Base-by-base conservation (phyloP, 2,797 vertebrate species). In the Gallirallus australis region DNA sequence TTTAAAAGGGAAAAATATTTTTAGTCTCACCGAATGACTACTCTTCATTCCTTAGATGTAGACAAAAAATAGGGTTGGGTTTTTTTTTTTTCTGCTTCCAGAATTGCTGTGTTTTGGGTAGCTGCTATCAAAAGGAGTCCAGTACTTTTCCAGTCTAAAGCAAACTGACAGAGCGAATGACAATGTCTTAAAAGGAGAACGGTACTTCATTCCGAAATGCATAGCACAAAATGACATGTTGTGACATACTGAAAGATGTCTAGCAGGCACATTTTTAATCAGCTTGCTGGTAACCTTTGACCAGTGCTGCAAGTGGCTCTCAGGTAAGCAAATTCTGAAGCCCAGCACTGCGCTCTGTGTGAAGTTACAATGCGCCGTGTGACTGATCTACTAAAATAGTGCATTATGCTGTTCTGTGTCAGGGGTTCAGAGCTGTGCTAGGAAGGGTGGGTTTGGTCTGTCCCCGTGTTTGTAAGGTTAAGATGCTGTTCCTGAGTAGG, bases 231-330 rank as follows among this genome's bases (percentile, higher is more conserved):
- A 90, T 94, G 86, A 75, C 83, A 94, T 86, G 88, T 94, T 93
- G 81, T 85, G 94, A 89, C 94, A 96, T 77, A 82, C 24, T 95
- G 91, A 90, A 94, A 95, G 91, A 94, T 92, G 88, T 93, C 96
- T 95, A 89, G 94, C 93, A 78, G 94, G 96, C 88, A 95, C 53
- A 94, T 94, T 96, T 96, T 96, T 96, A 96, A 97, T 96, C 94
- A 96, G 77, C 85, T 95, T 80, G 86, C 68, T 73, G 45, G 56
- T 93, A 91, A 95, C 95, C 95, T 95, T 86, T 96, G 94, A 73
- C 91, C 94, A 57, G 66, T 85, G 86, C 53, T 14, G 5, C 37
- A 64, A 94, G 66, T 47, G 48, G 88, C 88, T 94, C 0, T 2
- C 68, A 94, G 96, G 96, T 96, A 86, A 89, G 93, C 91, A 96